Evolutionary conservation across 2,113 vertebrate species (phyloP), one percentile per base, ranked within the genome.

Genomic region (Aphelocoma coerulescens): DNA sequence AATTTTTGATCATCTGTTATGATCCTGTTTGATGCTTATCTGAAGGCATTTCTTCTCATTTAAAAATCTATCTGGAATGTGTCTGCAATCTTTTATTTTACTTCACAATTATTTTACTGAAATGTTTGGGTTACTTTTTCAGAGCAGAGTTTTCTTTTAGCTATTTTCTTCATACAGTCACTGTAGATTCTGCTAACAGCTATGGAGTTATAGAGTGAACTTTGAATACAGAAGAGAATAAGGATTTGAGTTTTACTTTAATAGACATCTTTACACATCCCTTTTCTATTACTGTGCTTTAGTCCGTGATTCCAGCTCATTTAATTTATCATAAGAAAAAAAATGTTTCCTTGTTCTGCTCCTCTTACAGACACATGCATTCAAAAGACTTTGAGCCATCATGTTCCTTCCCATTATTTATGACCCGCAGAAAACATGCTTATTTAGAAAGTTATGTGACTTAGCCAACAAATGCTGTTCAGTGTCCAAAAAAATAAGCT

Each of bases 391-490:
- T 81, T 95, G 81, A 96, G 76, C 46, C 55, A 65, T 91, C 66
- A 82, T 90, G 78, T 49, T 81, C 62, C 54, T 85, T 94, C 85
- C 69, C 37, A 14, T 92, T 92, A 87, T 97, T 97, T 97, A 97
- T 66, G 91, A 85, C 61, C 46, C 33, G 89, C 76, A 76, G 88
- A 93, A 88, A 91, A 71, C 75, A 77, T 65, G 77, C 62, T 59
- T 83, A 94, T 96, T 88, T 89, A 81, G 67, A 75, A 91, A 89
- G 17, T 77, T 95, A 57, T 88, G 67, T 13, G 33, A 80, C 61
- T 92, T 89, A 93, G 88, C 71, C 77, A 68, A 44, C 65, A 85
- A 85, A 43, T 0, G 4, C 49, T 89, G 49, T 85, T 85, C 41
- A 82, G 73, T 89, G 83, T 86, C 62, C 73, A 93, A 72, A 82